Percentiles rank a stretch among this genome's conserved stretches.
Evolutionary conservation across 1,140 invertebrate species (phyloP).

Genomic region (Chlorops oryzae): DNA sequence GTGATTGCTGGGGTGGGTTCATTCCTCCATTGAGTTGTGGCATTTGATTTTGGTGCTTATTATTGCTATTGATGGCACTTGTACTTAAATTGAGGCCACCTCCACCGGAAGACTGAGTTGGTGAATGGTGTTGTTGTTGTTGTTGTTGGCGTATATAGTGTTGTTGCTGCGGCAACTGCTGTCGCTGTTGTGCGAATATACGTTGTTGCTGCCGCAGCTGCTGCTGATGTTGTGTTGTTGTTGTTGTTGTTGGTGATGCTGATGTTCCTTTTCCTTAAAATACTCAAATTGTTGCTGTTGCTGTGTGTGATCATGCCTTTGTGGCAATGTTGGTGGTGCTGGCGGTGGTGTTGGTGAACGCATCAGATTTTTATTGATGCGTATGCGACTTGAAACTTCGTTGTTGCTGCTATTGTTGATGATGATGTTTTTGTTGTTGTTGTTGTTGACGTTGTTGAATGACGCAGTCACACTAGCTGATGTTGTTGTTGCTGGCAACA

Average conservation of each 20-base stretch:
- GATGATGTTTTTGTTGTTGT: constrained; percentile 13
- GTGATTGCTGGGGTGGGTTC: neutral
- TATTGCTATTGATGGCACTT: no score
- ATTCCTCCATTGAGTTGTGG: neutral
- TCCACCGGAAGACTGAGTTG: constrained; percentile 40
- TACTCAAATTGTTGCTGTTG: constrained; percentile 10
- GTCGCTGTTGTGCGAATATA: constrained; percentile 6
- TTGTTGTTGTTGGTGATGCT: constrained; percentile 18
- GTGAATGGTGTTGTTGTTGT: constrained; percentile 20
- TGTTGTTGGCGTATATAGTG: constrained; percentile 17
- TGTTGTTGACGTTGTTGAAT: constrained; percentile 17
- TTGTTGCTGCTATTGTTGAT: constrained; percentile 13
- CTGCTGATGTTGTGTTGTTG: constrained; percentile 12
- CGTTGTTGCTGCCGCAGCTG: constrained; percentile 16
- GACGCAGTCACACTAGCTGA: constrained; percentile 15
- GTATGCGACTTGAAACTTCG: constrained; percentile 36
- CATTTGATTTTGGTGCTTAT: no score
- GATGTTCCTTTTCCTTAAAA: constrained; percentile 10
- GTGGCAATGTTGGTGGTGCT: constrained; percentile 16
- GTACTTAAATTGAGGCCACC: constrained; percentile 37
- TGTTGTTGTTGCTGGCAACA: constrained; percentile 29
- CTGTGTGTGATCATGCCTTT: constrained; percentile 4
- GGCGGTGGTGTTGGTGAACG: constrained; percentile 21
- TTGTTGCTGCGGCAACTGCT: neutral
- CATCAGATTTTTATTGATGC: constrained; percentile 44